Evolutionary conservation across 2,113 vertebrate species (phyloP).

Genomic region (Neogobius melanostomus): DNA sequence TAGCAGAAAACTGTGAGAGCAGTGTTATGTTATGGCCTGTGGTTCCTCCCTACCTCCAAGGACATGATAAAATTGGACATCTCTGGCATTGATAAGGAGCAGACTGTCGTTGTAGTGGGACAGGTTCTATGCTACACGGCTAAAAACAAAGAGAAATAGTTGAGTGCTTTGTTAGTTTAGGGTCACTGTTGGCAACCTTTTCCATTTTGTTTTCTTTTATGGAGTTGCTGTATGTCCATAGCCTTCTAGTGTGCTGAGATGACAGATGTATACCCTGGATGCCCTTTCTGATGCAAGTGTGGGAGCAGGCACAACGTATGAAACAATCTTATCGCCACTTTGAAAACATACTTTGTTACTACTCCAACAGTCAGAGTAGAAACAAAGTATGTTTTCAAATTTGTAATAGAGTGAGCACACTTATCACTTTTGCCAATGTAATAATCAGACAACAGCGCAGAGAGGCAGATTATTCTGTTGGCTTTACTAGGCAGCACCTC

Average conservation of each 20-base stretch:
- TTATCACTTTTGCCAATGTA: slow-evolving; percentile 22
- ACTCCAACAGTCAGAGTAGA: neutral
- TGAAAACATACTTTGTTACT: neutral
- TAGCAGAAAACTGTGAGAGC: slow-evolving; percentile 30
- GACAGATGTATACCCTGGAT: too few species aligned
- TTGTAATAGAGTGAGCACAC: neutral
- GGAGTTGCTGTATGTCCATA: neutral
- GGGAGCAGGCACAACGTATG: neutral
- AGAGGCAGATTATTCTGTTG: slow-evolving; percentile 64
- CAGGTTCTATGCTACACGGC: neutral
- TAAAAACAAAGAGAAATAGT: neutral
- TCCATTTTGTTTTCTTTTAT: neutral
- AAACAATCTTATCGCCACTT: neutral
- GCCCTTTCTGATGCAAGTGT: too few species aligned
- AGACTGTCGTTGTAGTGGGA: slow-evolving; percentile 22
- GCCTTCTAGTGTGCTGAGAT: neutral
- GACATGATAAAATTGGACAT: slow-evolving; percentile 56
- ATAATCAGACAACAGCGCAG: slow-evolving; percentile 42
- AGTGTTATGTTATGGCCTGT: slow-evolving; percentile 58
- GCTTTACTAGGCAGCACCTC: slow-evolving; percentile 54
- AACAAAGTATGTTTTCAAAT: neutral
- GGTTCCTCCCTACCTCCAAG: slow-evolving; percentile 58
- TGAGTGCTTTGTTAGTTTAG: neutral
- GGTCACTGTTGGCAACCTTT: too few species aligned
- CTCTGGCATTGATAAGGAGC: slow-evolving; percentile 48